These are phyloP conservation scores for Panthera uncia DNA, from an alignment of 2,113 vertebrate genomes.

Conservation along the genomic window DNA sequence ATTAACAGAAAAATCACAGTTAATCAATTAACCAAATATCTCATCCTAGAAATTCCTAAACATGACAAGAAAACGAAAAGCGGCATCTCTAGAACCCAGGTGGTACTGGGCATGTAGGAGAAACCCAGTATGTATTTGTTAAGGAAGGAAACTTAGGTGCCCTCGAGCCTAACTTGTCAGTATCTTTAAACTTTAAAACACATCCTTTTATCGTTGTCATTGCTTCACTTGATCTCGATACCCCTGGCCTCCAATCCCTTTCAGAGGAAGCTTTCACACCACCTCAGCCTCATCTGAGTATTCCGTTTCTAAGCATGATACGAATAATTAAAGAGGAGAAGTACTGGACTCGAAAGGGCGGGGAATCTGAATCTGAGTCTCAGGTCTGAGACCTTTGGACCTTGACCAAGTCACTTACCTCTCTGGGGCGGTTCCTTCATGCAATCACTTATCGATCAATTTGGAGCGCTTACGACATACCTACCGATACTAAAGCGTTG, in stretches of 20 bases:
- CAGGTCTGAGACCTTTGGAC: neutral
- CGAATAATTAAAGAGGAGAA: neutral
- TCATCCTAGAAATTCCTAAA: neutral
- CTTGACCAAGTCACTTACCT: neutral
- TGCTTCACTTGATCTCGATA: neutral
- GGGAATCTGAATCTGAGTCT: neutral
- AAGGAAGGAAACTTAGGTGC: neutral
- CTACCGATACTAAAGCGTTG: neutral
- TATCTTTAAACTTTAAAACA: neutral
- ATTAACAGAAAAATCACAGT: constrained; percentile 15
- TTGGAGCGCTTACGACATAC: neutral
- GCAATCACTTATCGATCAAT: neutral
- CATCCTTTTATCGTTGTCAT: neutral
- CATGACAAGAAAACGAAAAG: neutral
- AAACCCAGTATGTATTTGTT: neutral
- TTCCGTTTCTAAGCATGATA: neutral
- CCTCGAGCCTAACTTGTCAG: neutral
- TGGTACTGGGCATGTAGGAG: neutral
- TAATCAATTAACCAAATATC: neutral
- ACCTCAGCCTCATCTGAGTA: neutral
- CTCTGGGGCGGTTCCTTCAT: neutral
- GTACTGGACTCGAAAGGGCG: neutral
- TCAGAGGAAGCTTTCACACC: neutral
- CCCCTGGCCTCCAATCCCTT: neutral
- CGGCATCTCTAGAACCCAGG: neutral